Conservation (phyloP, 2,888 invertebrate species). For the Mythimna vitellina region DNA sequence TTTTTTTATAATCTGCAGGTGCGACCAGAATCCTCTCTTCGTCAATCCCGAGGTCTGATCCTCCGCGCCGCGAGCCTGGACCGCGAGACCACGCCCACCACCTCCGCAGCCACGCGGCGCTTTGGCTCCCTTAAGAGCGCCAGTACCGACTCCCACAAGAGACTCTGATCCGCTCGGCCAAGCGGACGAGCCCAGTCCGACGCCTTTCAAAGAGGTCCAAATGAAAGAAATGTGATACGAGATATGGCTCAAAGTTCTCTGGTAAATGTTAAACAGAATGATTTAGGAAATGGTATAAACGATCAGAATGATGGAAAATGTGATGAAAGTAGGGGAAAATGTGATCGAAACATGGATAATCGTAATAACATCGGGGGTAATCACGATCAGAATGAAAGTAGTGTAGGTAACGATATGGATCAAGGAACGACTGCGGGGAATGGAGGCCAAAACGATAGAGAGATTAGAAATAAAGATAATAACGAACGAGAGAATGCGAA, state of each 20-base stretch:
- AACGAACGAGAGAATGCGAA: constrained; percentile 78
- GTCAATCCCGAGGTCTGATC: constrained; percentile 84
- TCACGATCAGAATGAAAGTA: constrained; percentile 48
- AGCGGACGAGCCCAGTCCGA: constrained; percentile 74
- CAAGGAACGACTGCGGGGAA: constrained; percentile 57
- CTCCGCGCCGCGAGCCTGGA: constrained; percentile 88
- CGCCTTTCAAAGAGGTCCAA: constrained; percentile 63
- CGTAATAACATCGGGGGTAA: constrained; percentile 33
- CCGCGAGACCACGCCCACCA: constrained; percentile 77
- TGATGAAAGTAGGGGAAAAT: constrained; percentile 35
- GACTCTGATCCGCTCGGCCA: constrained; percentile 86
- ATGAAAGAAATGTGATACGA: constrained; percentile 58
- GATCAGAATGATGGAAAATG: constrained; percentile 14
- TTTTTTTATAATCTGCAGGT: constrained; percentile 63
- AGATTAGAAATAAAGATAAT: constrained; percentile 70
- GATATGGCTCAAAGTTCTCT: constrained; percentile 60
- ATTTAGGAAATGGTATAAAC: constrained; percentile 41
- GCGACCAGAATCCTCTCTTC: constrained; percentile 74
- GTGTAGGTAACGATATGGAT: constrained; percentile 46
- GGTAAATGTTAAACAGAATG: constrained; percentile 52
- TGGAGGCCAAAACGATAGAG: constrained; percentile 67
- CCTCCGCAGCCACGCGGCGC: constrained; percentile 74
- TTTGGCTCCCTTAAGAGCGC: constrained; percentile 85
- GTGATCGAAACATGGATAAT: constrained; percentile 5
- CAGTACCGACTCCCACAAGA: constrained; percentile 85